A percentile compares a stretch with the other conserved stretches of the same genome.
Conservation (phyloP, 2,113 vertebrate genomes). For the Garra rufa region DNA sequence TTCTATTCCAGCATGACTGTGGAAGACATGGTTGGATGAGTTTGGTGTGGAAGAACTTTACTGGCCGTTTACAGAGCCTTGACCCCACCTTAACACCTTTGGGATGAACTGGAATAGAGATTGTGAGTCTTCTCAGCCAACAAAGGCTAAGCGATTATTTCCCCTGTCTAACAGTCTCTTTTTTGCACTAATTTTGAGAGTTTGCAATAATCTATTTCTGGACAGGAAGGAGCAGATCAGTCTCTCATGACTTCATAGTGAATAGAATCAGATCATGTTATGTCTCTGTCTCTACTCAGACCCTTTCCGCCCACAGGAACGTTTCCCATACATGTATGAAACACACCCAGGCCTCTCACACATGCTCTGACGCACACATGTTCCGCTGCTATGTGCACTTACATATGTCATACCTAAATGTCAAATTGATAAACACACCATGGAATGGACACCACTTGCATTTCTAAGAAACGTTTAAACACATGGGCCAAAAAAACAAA, state of each 20-base stretch:
- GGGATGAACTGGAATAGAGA: no score
- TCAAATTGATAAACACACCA: conserved; percentile 9
- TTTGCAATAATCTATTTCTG: background rate
- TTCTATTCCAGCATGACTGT: no score
- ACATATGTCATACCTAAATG: background rate
- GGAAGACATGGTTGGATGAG: no score
- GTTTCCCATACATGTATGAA: background rate
- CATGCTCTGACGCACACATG: conserved; percentile 17
- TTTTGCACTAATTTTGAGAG: background rate
- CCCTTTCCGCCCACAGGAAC: background rate
- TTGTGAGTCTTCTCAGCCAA: no score
- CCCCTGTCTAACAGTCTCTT: background rate
- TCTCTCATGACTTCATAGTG: conserved; percentile 15
- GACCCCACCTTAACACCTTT: no score
- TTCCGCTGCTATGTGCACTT: conserved; percentile 1
- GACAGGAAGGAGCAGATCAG: conserved; percentile 15
- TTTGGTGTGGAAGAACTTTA: no score
- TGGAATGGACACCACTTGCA: conserved; percentile 7
- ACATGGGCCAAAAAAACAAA: background rate
- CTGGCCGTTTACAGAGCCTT: no score
- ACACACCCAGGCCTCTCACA: conserved; percentile 4
- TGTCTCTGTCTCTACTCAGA: background rate
- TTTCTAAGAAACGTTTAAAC: conserved; percentile 18
- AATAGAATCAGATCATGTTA: conserved; percentile 7
- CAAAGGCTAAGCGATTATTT: background rate